phyloP scores from a whole-genome alignment of 2,888 invertebrate genomes.

The Marronus borbonicus region DNA sequence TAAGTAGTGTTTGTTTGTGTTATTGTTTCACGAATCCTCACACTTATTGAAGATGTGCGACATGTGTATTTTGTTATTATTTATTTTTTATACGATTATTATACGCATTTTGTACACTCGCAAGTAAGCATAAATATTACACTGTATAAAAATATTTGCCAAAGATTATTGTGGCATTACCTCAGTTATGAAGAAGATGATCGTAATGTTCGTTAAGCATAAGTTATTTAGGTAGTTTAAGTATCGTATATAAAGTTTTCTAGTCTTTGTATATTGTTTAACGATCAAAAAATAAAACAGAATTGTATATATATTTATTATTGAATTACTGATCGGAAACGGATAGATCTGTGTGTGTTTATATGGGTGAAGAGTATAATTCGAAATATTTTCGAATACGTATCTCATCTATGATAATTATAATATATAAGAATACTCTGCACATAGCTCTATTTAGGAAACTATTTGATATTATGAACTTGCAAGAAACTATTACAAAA shows the following conservation, averaged over 20 bases:
- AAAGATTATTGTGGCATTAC: constrained; percentile 44
- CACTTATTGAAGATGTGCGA: constrained; percentile 25
- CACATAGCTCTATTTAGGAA: constrained; percentile 50
- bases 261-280: constrained; percentile 49
- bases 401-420: constrained; percentile 6
- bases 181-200: constrained; percentile 39
- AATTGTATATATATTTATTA: constrained; percentile 46
- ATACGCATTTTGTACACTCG: constrained; percentile 20
- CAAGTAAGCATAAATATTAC: constrained; percentile 23
- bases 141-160: constrained; percentile 37
- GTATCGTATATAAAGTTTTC: constrained; percentile 45
- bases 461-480: constrained; percentile 42
- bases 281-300: constrained; percentile 32
- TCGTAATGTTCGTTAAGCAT: constrained; percentile 29
- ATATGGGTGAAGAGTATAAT: constrained; percentile 41
- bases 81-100: constrained; percentile 22
- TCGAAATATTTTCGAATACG: constrained; percentile 40
- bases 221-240: constrained; percentile 42
- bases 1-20: constrained; percentile 12
- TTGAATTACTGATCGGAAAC: constrained; percentile 33
- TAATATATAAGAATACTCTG: constrained; percentile 12
- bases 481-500: constrained; percentile 32
- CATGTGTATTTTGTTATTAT: constrained; percentile 30
- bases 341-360: constrained; percentile 48
- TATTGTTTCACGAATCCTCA: constrained; percentile 12